Conservation (phyloP, 2,888 invertebrate genomes). For the Euplagia quadripunctaria region DNA sequence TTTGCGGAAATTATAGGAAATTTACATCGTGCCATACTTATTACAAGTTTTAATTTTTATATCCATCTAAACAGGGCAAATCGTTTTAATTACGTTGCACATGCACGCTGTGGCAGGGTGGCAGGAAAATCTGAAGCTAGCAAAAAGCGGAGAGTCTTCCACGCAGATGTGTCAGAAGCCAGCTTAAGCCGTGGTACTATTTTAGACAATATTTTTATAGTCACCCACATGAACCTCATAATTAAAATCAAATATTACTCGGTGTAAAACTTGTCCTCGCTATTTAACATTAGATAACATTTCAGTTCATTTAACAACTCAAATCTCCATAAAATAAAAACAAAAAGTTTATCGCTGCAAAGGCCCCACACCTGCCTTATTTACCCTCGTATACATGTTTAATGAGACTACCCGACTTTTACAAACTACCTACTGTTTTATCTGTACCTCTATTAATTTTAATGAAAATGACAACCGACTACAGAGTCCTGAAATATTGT, state of each 20-base stretch:
- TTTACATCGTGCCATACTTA: no score
- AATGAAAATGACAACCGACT: constrained; percentile 41
- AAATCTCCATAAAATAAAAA: constrained; percentile 11
- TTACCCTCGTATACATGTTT: constrained; percentile 29
- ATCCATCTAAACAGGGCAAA: not conserved
- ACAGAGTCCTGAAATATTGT: constrained; percentile 28
- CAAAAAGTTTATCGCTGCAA: constrained; percentile 8
- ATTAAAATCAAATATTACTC: not conserved
- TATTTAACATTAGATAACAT: not conserved
- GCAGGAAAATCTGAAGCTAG: not conserved
- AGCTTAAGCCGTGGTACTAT: not conserved
- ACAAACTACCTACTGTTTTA: constrained; percentile 33
- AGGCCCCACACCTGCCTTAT: constrained; percentile 10
- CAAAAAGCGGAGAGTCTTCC: not conserved
- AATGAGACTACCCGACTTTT: constrained; percentile 32
- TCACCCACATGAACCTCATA: not conserved
- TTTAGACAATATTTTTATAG: not conserved
- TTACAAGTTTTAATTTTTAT: not conserved
- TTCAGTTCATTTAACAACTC: not conserved
- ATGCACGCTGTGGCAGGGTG: not conserved
- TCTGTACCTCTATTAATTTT: constrained; percentile 41
- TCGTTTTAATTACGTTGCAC: no score
- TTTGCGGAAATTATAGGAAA: no score
- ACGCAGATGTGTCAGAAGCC: constrained; percentile 2
- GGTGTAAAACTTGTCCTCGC: not conserved